Evolutionary conservation across 2,113 vertebrate species (phyloP).

Genomic region (Astatotilapia flaviijosephi): DNA sequence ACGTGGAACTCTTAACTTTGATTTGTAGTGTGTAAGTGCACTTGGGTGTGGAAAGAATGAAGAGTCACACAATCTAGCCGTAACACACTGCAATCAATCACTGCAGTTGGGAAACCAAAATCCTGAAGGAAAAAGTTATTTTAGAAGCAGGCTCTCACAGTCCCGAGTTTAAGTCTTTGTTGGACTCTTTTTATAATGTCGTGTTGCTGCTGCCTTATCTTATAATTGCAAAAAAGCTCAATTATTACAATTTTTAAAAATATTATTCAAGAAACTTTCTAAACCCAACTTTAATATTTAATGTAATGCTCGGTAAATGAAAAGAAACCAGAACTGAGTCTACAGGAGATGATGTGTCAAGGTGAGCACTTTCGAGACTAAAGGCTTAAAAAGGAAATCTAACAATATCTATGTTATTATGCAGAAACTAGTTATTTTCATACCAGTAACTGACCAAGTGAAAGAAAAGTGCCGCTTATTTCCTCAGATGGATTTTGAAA

Average conservation of each 20-base stretch:
- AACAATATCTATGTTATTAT: neutral
- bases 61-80: neutral
- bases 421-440: neutral
- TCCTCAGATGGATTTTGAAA: conserved; percentile 1
- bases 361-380: neutral
- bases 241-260: neutral
- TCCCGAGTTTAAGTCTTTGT: neutral
- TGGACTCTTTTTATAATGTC: neutral
- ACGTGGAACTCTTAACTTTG: neutral
- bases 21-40: neutral
- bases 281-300: neutral
- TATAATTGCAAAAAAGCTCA: neutral
- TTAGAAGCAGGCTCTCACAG: neutral
- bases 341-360: neutral
- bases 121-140: neutral
- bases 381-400: neutral
- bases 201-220: neutral
- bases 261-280: neutral
- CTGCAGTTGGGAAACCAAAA: neutral
- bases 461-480: neutral
- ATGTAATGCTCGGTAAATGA: neutral
- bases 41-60: neutral
- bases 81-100: neutral
- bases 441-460: neutral
- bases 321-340: neutral